Conservation (phyloP, 2,113 vertebrate genomes). For the Chinchilla lanigera region DNA sequence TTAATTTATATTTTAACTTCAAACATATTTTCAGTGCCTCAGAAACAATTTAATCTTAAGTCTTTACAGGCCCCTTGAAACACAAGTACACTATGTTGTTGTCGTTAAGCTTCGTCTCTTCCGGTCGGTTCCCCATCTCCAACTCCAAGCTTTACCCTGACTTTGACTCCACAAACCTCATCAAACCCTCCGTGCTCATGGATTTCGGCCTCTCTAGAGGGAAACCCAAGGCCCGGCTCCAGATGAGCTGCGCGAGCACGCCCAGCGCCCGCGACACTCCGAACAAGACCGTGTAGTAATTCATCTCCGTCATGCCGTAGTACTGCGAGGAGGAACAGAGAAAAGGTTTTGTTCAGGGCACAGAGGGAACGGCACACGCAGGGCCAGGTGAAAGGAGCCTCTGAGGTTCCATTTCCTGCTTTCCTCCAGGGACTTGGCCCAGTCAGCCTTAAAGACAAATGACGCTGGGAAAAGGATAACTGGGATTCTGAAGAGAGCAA, state of each 20-base stretch:
- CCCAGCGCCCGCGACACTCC: slow-evolving; percentile 96
- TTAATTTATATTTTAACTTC: slow-evolving; percentile 84
- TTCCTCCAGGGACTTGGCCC: neutral
- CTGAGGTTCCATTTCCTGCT: neutral
- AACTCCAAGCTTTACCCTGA: slow-evolving; percentile 88
- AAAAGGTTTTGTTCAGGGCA: neutral
- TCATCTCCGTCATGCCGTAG: slow-evolving; percentile 98
- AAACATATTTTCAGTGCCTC: slow-evolving; percentile 82
- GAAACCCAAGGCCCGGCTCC: slow-evolving; percentile 96
- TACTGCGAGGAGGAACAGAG: slow-evolving; percentile 87
- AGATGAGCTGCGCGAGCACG: slow-evolving; percentile 95
- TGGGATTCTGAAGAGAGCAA: neutral
- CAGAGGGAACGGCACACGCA: neutral
- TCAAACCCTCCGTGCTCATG: slow-evolving; percentile 97
- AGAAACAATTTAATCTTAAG: slow-evolving; percentile 80
- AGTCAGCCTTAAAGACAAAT: slow-evolving; percentile 34
- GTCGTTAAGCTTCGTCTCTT: slow-evolving; percentile 83
- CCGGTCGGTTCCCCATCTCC: slow-evolving; percentile 49
- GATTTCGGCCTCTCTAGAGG: slow-evolving; percentile 98
- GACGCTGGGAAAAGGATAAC: neutral
- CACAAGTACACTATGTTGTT: slow-evolving; percentile 83
- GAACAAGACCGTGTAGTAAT: slow-evolving; percentile 98
- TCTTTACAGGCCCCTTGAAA: slow-evolving; percentile 81
- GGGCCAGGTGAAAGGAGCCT: neutral
- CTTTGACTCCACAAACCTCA: slow-evolving; percentile 92